Evolutionary conservation across 2,113 vertebrate genomes (phyloP).

Genomic region (Emydocephalus ijimae): DNA sequence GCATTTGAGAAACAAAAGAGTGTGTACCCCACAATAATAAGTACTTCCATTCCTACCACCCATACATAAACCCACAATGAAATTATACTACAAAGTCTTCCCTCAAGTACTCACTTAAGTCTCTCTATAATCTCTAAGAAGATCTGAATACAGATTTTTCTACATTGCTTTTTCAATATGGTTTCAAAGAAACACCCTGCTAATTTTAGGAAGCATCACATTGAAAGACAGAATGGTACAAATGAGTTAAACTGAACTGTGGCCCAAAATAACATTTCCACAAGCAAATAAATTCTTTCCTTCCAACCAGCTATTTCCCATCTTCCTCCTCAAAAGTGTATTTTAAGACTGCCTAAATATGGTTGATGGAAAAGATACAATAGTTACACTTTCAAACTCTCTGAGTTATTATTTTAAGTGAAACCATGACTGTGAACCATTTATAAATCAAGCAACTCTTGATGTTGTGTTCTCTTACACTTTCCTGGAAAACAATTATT

Average conservation of each 20-base stretch:
- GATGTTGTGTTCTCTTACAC: not conserved
- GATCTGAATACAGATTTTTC: constrained; percentile 2
- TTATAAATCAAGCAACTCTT: not conserved
- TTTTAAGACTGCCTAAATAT: constrained; percentile 36
- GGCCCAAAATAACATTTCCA: constrained; percentile 22
- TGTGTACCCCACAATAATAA: constrained; percentile 15
- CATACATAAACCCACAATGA: constrained; percentile 9
- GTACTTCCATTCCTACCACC: not conserved
- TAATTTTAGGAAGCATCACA: constrained; percentile 1
- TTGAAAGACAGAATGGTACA: constrained; percentile 5
- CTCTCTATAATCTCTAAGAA: constrained; percentile 24
- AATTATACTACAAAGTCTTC: constrained; percentile 7
- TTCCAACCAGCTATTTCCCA: constrained; percentile 9
- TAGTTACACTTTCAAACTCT: constrained; percentile 16
- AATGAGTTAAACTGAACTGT: not conserved
- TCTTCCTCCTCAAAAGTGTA: constrained; percentile 21
- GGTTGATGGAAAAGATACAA: constrained; percentile 8
- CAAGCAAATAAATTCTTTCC: constrained; percentile 17
- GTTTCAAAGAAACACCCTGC: not conserved
- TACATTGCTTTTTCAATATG: constrained; percentile 10
- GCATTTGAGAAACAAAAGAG: not conserved
- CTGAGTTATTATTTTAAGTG: not conserved
- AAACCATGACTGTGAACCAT: not conserved
- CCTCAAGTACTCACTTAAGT: not conserved
- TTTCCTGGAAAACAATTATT: not conserved